phyloP scores from a whole-genome alignment of 2,113 vertebrate genomes.

The Columba janthina region DNA sequence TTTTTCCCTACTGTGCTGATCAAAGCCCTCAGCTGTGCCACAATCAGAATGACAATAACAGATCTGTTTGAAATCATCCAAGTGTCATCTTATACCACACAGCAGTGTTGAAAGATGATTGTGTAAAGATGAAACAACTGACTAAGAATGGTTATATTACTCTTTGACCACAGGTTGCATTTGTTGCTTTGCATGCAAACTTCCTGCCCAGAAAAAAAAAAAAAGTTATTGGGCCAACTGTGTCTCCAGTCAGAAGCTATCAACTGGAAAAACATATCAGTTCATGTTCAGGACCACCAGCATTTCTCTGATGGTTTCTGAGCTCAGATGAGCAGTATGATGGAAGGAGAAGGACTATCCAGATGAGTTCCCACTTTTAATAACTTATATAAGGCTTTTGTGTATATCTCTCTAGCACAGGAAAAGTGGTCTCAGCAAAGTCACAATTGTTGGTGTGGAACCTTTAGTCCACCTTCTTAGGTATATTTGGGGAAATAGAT shows the following conservation, averaged over 20 bases:
- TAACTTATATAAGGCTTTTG: neutral
- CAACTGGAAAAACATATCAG: neutral
- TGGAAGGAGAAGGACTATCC: neutral
- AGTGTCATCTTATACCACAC: neutral
- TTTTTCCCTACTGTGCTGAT: conserved; percentile 14
- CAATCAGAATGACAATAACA: neutral
- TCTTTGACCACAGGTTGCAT: neutral
- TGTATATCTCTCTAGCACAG: neutral
- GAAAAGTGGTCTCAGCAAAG: neutral
- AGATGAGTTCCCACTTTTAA: neutral
- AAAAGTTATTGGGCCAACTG: neutral
- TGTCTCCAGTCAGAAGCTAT: neutral
- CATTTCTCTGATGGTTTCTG: conserved; percentile 1
- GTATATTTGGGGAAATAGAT: neutral
- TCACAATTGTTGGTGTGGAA: neutral
- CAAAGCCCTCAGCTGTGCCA: neutral
- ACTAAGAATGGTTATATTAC: neutral
- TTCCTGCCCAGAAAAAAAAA: conserved; percentile 2
- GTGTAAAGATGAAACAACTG: neutral
- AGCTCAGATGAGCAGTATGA: neutral
- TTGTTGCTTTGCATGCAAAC: conserved; percentile 32
- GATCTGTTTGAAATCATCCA: neutral
- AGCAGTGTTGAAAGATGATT: neutral
- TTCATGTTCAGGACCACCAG: conserved; percentile 8
- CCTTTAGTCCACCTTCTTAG: neutral